A percentile compares a stretch with the other conserved stretches of the same genome.
Evolutionary conservation across 1,140 invertebrate genomes (phyloP).

Genomic region (Colletes gigas): DNA sequence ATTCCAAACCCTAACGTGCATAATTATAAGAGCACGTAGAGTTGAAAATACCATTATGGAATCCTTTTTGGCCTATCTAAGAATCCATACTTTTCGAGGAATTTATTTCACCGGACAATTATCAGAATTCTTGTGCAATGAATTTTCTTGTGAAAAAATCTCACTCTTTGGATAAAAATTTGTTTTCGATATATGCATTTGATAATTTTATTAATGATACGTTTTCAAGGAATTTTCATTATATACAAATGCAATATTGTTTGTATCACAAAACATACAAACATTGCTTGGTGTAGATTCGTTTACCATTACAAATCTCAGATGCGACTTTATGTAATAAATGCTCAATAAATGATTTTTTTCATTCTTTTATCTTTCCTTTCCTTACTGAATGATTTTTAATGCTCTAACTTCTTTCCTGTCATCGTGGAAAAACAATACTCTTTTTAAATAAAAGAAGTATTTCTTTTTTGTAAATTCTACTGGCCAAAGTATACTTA

Average conservation of each 20-base stretch:
- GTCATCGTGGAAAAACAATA: constrained; percentile 28
- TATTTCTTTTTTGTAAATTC: constrained; percentile 38
- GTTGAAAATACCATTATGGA: constrained; percentile 40
- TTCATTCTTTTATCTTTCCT: constrained; percentile 17
- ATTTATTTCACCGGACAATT: constrained; percentile 18
- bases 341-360: constrained; percentile 41
- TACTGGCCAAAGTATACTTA: constrained; percentile 44
- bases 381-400: constrained; percentile 24
- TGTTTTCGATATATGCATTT: constrained; percentile 42
- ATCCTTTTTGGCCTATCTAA: not conserved
- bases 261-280: constrained; percentile 54
- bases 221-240: constrained; percentile 29
- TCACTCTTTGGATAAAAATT: constrained; percentile 46
- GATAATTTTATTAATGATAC: constrained; percentile 40
- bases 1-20: constrained; percentile 17
- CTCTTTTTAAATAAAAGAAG: constrained; percentile 23
- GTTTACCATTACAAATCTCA: constrained; percentile 37
- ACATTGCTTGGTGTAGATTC: constrained; percentile 30
- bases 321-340: constrained; percentile 44
- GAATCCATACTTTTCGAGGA: constrained; percentile 16
- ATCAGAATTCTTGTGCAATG: constrained; percentile 26
- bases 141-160: constrained; percentile 45
- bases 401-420: constrained; percentile 17
- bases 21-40: constrained; percentile 9
- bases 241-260: constrained; percentile 61